Evolutionary conservation across 2,888 invertebrate species (phyloP).

Genomic region (Agonopterix arenella): DNA sequence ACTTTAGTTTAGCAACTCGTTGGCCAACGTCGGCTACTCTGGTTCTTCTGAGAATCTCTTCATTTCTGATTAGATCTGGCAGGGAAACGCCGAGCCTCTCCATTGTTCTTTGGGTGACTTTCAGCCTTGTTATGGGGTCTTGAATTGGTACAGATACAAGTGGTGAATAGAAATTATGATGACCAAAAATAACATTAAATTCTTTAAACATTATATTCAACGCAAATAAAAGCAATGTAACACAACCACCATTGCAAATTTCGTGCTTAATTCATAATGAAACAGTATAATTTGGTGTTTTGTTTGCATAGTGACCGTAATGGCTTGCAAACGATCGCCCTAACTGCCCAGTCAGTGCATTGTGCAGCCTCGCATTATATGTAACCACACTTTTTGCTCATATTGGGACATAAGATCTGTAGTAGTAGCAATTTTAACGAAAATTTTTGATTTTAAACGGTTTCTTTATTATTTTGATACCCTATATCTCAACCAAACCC

Average conservation of each 20-base stretch:
- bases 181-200: constrained; percentile 5
- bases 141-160: too few relatives aligned
- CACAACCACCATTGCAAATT: constrained; percentile 16
- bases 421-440: too few relatives aligned
- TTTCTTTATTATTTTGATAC: too few relatives aligned
- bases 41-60: too few relatives aligned
- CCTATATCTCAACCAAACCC: too few relatives aligned
- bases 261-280: constrained; percentile 20
- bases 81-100: too few relatives aligned
- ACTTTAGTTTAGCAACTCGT: too few relatives aligned
- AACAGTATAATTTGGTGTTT: constrained; percentile 22
- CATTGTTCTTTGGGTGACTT: too few relatives aligned
- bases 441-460: too few relatives aligned
- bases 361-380: constrained; percentile 22
- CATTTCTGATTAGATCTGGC: too few relatives aligned
- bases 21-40: too few relatives aligned
- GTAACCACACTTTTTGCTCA: constrained; percentile 15
- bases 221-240: neutral
- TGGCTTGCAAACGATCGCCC: constrained; percentile 37
- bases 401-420: neutral
- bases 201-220: neutral
- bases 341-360: constrained; percentile 32
- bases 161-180: neutral
- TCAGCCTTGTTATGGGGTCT: too few relatives aligned
- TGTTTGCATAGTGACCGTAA: constrained; percentile 26